Base-by-base conservation (phyloP, 1,140 invertebrate genomes). In the Nixonia krombeini region DNA sequence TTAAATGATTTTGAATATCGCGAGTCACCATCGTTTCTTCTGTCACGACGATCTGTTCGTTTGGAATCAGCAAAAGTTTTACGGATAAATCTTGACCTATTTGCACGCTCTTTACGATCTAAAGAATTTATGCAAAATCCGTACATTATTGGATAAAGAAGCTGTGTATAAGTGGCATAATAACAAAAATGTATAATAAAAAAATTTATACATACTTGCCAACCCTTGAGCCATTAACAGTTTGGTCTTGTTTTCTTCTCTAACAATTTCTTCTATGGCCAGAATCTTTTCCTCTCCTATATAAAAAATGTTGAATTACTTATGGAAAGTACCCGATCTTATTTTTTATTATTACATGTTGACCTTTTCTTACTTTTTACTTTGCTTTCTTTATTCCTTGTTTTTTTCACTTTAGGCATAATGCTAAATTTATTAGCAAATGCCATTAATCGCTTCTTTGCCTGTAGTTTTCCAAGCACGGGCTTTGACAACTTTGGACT, bases 371-470 rank as follows among this genome's bases (percentile, higher is more conserved):
- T 71, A 73, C 73, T 76, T 52, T 76, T 81, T 33, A 51, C 65
- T 33, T 70, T 74, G 29, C 59, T 53, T 23, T 73, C 72, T 42
- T 44, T 38, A 17, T 40, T 64, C 42, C 76, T 72, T 6, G 70
- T 58, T 51, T 75, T 80, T 35, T 70, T 77, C 45, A 61, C 69
- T 59, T 57, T 79, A 35, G 25, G 72, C 12, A 70, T 61, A 9
- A 41, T 42, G 21, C 35, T 73, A 8, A 82, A 84, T 38, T 83
- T 85, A 58, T 82, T 84, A 1, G 81, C 83, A 70, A 86, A 85
- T 44, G 84, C 84, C 83, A 86, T 84, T 16, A 86, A 69, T 29
- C 84, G 70, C 44, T 86, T 85, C 56, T 86, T 86, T 0, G 84
- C 84, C 66, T 86, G 82, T 9, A 80, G 47, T 73, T 82, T 86